Percentiles rank a stretch among this genome's conserved stretches.
phyloP scores from a whole-genome alignment of 2,113 vertebrate species.

The Phalacrocorax carbo region DNA sequence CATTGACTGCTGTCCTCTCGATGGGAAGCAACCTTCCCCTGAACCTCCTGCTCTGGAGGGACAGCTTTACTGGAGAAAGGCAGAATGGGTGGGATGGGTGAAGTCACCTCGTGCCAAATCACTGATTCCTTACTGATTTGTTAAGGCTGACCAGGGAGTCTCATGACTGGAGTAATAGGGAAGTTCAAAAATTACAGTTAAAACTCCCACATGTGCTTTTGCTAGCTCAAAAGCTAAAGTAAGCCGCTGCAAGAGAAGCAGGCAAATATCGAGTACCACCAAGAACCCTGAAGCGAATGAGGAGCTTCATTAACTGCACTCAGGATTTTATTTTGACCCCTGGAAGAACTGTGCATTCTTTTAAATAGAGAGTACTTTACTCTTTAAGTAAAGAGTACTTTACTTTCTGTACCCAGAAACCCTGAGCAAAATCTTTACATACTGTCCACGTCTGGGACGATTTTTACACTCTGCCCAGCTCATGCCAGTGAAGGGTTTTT shows the following conservation, averaged over 20 bases:
- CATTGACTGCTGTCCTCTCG: not conserved
- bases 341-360: not conserved
- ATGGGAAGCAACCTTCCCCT: not conserved
- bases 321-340: not conserved
- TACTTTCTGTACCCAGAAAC: not conserved
- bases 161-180: not conserved
- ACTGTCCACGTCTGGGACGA: not conserved
- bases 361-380: not conserved
- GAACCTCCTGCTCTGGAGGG: not conserved
- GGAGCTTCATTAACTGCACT: not conserved
- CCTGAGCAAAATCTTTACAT: not conserved
- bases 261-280: not conserved
- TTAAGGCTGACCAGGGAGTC: not conserved
- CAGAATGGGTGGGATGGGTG: not conserved
- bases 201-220: not conserved
- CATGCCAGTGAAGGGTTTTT: not conserved
- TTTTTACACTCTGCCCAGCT: not conserved
- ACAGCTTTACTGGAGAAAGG: not conserved
- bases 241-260: not conserved
- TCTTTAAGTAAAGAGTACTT: not conserved
- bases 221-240: not conserved
- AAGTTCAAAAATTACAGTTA: not conserved
- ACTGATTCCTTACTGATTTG: not conserved
- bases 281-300: not conserved
- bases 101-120: fast-evolving